Percentiles rank a stretch among this genome's conserved stretches.
Conservation (phyloP, 2,797 vertebrate species). For the Pseudomugil tenellus region DNA sequence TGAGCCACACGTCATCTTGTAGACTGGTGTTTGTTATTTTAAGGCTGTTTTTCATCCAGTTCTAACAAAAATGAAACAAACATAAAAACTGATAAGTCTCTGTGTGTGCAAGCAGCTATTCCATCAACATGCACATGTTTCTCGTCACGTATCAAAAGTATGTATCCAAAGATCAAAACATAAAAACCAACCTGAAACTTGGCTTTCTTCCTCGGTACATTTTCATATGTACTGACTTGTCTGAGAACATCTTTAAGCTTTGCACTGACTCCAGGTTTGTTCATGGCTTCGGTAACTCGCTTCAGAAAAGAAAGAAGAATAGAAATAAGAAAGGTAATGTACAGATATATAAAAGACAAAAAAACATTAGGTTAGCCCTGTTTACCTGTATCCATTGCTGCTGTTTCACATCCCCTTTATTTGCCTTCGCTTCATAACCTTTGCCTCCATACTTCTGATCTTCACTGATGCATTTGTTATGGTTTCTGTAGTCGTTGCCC, state of each 20-base stretch:
- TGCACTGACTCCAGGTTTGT: conserved; percentile 85
- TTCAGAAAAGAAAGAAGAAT: conserved; percentile 57
- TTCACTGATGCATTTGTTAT: conserved; percentile 90
- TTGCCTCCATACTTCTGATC: conserved; percentile 97
- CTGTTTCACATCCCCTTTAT: conserved; percentile 94
- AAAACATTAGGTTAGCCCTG: fast-evolving
- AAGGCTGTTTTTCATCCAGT: conserved; percentile 97
- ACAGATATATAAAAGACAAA: too few relatives aligned
- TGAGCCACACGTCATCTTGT: conserved; percentile 92
- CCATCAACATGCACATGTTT: background rate
- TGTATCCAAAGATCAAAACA: background rate
- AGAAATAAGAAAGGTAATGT: background rate
- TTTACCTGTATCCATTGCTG: conserved; percentile 94
- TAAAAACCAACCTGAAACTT: conserved; percentile 92
- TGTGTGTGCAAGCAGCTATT: background rate
- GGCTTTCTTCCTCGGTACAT: conserved; percentile 92
- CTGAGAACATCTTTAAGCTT: conserved; percentile 87
- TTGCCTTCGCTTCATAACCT: conserved; percentile 88
- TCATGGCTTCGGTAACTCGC: conserved; percentile 89
- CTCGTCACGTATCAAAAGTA: too few relatives aligned
- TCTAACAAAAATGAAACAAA: conserved; percentile 75
- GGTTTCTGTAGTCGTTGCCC: conserved; percentile 91
- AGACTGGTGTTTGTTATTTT: conserved; percentile 82
- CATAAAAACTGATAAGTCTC: background rate
- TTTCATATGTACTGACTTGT: conserved; percentile 89